Evolutionary conservation across 2,888 invertebrate species (phyloP), one percentile per base, ranked within the genome.

Genomic region (Spialia ferax): DNA sequence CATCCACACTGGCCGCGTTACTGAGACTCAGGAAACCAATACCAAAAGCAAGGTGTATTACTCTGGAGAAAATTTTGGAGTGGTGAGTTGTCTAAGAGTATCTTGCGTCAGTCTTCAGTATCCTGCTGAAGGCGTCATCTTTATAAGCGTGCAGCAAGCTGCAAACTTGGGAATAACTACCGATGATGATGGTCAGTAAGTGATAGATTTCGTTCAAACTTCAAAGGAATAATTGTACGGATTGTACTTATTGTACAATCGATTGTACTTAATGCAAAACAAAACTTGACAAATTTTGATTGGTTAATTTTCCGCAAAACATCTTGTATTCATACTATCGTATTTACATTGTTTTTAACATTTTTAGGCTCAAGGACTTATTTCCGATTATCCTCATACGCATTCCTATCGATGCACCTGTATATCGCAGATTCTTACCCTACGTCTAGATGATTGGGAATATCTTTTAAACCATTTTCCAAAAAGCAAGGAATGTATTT

Each of bases 391-490:
- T 5, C 87, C 87, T 0, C 90, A 77, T 70, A 76, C 68, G 1
- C 75, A 82, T 67, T 86, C 90, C 0, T 91, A 91, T 71, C 77
- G 79, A 60, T 86, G 88, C 0, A 62, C 78, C 5, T 76, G 71
- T 2, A 87, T 85, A 57, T 81, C 86, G 0, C 85, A 88, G 81
- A 83, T 91, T 5, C 79, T 91, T 1, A 86, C 88, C 0, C 77
- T 91, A 0, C 69, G 74, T 38, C 78, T 88, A 0, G 77, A 83
- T 0, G 83, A 88, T 65, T 91, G 91, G 91, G 82, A 84, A 60
- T 78, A 85, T 62, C 78, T 91, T 5, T 69, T 91, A 11, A 74
- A 80, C 61, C 87, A 89, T 72, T 91, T 89, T 52, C 91, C 90
- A 0, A 70, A 70, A 1, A 88, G 87, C 64, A 83, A 74, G 45